A percentile compares a stretch with the other conserved stretches of the same genome.
phyloP scores from a whole-genome alignment of 2,888 invertebrate genomes.

The Dromius quadrimaculatus region DNA sequence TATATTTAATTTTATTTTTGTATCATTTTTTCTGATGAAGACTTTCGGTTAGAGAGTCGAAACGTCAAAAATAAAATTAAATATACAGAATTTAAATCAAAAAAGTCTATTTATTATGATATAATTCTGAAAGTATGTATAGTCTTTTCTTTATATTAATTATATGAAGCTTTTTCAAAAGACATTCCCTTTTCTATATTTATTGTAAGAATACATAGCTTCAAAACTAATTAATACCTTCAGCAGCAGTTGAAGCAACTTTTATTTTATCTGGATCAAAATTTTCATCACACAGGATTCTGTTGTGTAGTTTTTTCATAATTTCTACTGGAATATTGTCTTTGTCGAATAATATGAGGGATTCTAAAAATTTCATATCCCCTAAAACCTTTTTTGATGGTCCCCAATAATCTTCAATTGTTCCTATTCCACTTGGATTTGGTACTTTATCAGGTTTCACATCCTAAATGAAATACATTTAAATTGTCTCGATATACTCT shows the following conservation, averaged over 20 bases:
- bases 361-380: slow-evolving; percentile 92
- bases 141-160: too few species aligned
- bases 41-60: too few species aligned
- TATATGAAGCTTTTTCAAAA: too few species aligned
- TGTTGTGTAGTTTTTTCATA: slow-evolving; percentile 86
- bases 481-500: too few species aligned
- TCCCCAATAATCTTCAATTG: slow-evolving; percentile 93
- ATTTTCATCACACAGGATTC: slow-evolving; percentile 84
- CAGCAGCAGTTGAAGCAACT: slow-evolving; percentile 88
- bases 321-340: slow-evolving; percentile 89
- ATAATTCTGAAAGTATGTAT: too few species aligned
- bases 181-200: too few species aligned
- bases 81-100: too few species aligned
- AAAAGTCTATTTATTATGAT: too few species aligned
- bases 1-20: too few species aligned
- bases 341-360: slow-evolving; percentile 88
- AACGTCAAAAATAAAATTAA: too few species aligned
- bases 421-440: slow-evolving; percentile 85
- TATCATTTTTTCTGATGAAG: too few species aligned
- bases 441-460: slow-evolving; percentile 90
- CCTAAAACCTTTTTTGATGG: slow-evolving; percentile 89
- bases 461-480: slow-evolving; percentile 68
- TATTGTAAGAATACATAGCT: too few species aligned
- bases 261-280: slow-evolving; percentile 94
- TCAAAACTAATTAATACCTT: slow-evolving; percentile 71